Percentiles rank a stretch among this genome's conserved stretches.
phyloP scores from a whole-genome alignment of 2,888 invertebrate genomes.

The Globia sparganii region DNA sequence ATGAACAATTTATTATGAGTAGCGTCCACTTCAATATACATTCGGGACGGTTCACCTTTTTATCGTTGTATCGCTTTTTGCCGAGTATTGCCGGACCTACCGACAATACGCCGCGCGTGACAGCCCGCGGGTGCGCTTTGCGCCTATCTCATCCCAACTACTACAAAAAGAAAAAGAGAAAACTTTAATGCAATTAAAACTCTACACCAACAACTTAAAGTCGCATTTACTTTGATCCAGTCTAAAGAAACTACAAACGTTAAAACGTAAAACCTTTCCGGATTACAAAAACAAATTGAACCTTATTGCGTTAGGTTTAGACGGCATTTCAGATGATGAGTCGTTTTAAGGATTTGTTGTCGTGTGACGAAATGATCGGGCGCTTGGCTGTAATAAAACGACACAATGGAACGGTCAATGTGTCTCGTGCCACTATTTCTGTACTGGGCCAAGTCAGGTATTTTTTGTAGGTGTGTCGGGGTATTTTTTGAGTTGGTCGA shows the following conservation, averaged over 20 bases:
- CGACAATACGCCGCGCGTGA: conserved; percentile 85
- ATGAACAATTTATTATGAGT: conserved; percentile 67
- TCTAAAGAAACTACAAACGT: conserved; percentile 51
- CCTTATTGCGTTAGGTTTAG: conserved; percentile 61
- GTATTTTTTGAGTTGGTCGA: conserved; percentile 78
- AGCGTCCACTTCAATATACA: conserved; percentile 63
- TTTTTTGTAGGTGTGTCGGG: conserved; percentile 73
- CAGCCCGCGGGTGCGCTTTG: conserved; percentile 86
- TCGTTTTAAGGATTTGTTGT: conserved; percentile 73
- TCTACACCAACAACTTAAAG: conserved; percentile 36
- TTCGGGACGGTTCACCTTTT: conserved; percentile 74
- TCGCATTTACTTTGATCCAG: conserved; percentile 19
- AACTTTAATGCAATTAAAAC: conserved; percentile 60
- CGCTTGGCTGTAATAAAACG: conserved; percentile 80
- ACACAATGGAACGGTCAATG: conserved; percentile 84
- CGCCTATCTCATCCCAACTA: conserved; percentile 77
- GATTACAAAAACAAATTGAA: conserved; percentile 55
- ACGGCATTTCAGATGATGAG: conserved; percentile 57
- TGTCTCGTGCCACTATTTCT: conserved; percentile 88
- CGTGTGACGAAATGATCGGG: conserved; percentile 81
- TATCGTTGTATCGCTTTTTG: conserved; percentile 78
- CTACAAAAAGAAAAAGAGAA: conserved; percentile 72
- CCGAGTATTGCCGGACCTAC: conserved; percentile 69
- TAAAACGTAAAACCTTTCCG: conserved; percentile 57
- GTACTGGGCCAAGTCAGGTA: conserved; percentile 70